These are phyloP conservation scores for Chaetoderma sp. DNA, from an alignment of 2,888 invertebrate species.

Conservation along the genomic window DNA sequence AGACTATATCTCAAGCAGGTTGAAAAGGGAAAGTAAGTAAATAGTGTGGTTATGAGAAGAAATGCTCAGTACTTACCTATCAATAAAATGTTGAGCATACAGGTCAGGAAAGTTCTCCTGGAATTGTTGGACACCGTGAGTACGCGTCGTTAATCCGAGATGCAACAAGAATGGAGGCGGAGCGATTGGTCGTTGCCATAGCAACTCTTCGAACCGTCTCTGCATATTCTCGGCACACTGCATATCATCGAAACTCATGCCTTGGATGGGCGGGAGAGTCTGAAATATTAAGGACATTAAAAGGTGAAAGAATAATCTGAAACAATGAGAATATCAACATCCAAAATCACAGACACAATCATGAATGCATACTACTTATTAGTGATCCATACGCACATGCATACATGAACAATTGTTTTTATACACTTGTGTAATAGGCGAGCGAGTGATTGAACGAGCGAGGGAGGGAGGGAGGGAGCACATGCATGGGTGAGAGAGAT, in stretches of 20 bases:
- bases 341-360: too few relatives aligned
- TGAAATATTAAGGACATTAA: constrained; percentile 32
- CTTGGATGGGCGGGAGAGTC: constrained; percentile 66
- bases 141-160: constrained; percentile 66
- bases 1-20: too few relatives aligned
- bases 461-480: too few relatives aligned
- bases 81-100: constrained; percentile 60
- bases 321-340: too few relatives aligned
- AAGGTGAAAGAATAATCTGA: too few relatives aligned
- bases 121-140: constrained; percentile 63
- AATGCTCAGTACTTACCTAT: constrained; percentile 49
- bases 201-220: constrained; percentile 43
- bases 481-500: too few relatives aligned
- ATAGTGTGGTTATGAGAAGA: neutral
- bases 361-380: neutral
- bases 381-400: too few relatives aligned
- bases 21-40: neutral
- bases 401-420: too few relatives aligned
- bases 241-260: constrained; percentile 54
- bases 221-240: constrained; percentile 35
- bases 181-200: constrained; percentile 60
- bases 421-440: too few relatives aligned
- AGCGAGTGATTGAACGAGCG: too few relatives aligned
- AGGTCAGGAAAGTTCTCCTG: constrained; percentile 64
- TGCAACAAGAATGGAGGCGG: constrained; percentile 66